Percentiles rank a stretch among this genome's conserved stretches.
These are phyloP conservation scores for Ictalurus punctatus DNA, from an alignment of 2,113 vertebrate species.

Conservation along the genomic window DNA sequence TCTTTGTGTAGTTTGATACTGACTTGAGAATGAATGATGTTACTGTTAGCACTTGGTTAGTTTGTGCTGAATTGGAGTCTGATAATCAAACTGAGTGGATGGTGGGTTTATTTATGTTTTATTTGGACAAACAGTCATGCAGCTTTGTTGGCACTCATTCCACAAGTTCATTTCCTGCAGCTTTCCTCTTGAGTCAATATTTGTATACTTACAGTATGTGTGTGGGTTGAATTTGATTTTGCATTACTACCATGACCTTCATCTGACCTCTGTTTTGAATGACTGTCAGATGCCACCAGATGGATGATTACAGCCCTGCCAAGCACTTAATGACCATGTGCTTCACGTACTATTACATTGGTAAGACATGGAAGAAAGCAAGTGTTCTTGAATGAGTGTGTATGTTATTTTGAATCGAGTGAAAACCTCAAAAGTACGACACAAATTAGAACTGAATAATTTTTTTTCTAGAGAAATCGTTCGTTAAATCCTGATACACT, in stretches of 20 bases:
- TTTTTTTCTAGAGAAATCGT: background rate
- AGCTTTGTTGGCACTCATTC: constrained; percentile 12
- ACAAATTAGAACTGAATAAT: background rate
- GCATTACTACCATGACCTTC: background rate
- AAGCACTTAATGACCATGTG: constrained; percentile 99
- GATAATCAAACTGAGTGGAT: constrained; percentile 10
- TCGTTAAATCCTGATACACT: background rate
- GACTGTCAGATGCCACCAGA: constrained; percentile 84
- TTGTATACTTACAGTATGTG: constrained; percentile 26
- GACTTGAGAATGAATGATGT: background rate
- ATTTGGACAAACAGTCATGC: constrained; percentile 5
- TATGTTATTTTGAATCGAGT: background rate
- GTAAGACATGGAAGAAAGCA: constrained; percentile 69
- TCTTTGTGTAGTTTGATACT: background rate
- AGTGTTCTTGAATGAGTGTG: background rate
- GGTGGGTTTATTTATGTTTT: constrained; percentile 23
- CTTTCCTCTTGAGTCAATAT: constrained; percentile 33
- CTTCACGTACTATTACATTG: constrained; percentile 92
- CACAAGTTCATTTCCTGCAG: constrained; percentile 23
- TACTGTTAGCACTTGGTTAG: background rate
- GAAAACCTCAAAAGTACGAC: background rate
- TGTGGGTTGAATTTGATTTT: constrained; percentile 22
- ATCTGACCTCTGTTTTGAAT: constrained; percentile 34
- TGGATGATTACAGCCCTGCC: constrained; percentile 95
- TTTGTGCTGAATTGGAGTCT: background rate